phyloP scores from a whole-genome alignment of 2,797 vertebrate genomes.

The Brotula barbata region DNA sequence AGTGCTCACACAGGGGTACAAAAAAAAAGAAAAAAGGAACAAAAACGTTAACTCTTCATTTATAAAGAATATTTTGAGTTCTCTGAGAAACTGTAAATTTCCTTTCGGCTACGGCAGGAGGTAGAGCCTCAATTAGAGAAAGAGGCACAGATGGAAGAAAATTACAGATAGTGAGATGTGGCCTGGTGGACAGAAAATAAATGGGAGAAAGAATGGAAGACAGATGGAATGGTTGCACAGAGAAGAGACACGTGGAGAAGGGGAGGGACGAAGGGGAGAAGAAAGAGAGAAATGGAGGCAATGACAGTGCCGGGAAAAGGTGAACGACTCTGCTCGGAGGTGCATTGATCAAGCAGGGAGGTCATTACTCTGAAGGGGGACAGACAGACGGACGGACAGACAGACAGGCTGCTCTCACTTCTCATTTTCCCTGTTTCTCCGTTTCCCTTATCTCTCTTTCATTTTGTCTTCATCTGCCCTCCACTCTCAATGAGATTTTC shows the following conservation, averaged over 20 bases:
- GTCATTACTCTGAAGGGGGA: constrained; percentile 49
- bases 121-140: constrained; percentile 24
- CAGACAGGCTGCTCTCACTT: constrained; percentile 26
- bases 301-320: constrained; percentile 38
- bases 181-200: constrained; percentile 28
- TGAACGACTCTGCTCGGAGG: constrained; percentile 39
- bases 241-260: constrained; percentile 15
- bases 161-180: constrained; percentile 30
- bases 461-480: constrained; percentile 62
- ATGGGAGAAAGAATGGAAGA: constrained; percentile 12
- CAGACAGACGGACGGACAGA: constrained; percentile 26
- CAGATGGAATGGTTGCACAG: constrained; percentile 15
- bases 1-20: background rate
- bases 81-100: constrained; percentile 8
- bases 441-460: constrained; percentile 42
- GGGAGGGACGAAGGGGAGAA: constrained; percentile 32
- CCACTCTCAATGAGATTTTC: constrained; percentile 58
- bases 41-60: constrained; percentile 1
- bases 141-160: constrained; percentile 16
- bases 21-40: too few species aligned
- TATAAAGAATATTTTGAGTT: background rate
- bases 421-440: constrained; percentile 31
- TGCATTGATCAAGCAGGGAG: constrained; percentile 53
- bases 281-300: constrained; percentile 14
- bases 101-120: constrained; percentile 1